phyloP scores from a whole-genome alignment of 2,113 vertebrate genomes.

The Peromyscus californicus region DNA sequence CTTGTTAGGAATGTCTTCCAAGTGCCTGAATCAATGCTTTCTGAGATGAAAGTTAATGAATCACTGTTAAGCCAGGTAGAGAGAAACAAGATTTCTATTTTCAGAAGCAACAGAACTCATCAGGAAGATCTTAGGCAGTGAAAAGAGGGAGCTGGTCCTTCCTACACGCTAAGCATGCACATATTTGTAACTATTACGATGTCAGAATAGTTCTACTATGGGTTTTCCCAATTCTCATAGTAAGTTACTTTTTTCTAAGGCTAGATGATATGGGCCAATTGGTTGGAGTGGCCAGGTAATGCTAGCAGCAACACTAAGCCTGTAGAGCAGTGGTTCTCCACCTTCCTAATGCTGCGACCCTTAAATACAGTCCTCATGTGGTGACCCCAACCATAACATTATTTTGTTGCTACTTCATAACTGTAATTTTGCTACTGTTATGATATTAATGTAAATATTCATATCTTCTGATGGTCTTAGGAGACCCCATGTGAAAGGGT shows the following conservation, averaged over 20 bases:
- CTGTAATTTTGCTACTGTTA: background rate
- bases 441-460: background rate
- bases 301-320: background rate
- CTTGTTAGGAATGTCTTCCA: background rate
- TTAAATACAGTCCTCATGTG: background rate
- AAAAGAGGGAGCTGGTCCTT: background rate
- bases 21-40: background rate
- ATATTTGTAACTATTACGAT: background rate
- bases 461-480: background rate
- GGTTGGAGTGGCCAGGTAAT: background rate
- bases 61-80: constrained; percentile 6
- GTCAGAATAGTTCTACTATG: background rate
- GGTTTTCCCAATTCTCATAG: background rate
- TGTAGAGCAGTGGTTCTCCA: background rate
- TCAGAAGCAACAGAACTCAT: background rate
- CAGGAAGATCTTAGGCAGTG: constrained; percentile 7
- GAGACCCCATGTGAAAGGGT: background rate
- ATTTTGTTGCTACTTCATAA: background rate
- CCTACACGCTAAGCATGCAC: background rate
- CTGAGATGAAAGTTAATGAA: constrained; percentile 19
- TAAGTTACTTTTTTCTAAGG: background rate
- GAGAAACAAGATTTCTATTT: constrained; percentile 15
- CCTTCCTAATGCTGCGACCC: background rate
- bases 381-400: background rate
- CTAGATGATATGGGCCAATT: background rate